These are phyloP conservation scores for Nesometra sesokonis DNA, from an alignment of 35 echinoderm and acorn worm genomes.

Conservation along the genomic window DNA sequence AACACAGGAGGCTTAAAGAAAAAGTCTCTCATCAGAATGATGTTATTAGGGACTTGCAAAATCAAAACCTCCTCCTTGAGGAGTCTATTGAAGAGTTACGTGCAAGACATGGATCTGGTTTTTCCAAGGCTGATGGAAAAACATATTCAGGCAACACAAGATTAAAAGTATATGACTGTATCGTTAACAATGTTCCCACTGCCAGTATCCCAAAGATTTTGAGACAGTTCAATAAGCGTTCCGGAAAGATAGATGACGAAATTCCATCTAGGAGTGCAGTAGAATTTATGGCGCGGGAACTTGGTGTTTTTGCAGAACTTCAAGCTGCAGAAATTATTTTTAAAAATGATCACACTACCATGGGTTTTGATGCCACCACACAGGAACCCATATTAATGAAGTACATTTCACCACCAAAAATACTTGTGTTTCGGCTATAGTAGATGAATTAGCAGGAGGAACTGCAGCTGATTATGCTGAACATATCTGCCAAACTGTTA, in stretches of 20 bases:
- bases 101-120: no score
- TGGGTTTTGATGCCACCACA: background rate
- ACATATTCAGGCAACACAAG: no score
- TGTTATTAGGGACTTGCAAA: no score
- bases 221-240: background rate
- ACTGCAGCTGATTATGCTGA: conserved; percentile 26
- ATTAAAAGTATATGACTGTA: no score
- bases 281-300: conserved; percentile 1
- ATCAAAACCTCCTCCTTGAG: no score
- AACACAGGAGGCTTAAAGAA: no score
- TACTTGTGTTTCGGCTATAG: background rate
- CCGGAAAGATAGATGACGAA: background rate
- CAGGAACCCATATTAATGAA: background rate
- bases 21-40: no score
- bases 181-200: no score
- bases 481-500: conserved; percentile 7
- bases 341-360: background rate
- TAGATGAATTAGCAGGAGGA: conserved; percentile 22
- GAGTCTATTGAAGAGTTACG: no score
- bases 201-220: no score
- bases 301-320: background rate
- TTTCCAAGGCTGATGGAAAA: no score
- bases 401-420: no score
- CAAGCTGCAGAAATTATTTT: background rate
- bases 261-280: background rate